Evolutionary conservation across 2,888 invertebrate genomes (phyloP), one percentile per base, ranked within the genome.

Genomic region (Glaucopsyche alexis): DNA sequence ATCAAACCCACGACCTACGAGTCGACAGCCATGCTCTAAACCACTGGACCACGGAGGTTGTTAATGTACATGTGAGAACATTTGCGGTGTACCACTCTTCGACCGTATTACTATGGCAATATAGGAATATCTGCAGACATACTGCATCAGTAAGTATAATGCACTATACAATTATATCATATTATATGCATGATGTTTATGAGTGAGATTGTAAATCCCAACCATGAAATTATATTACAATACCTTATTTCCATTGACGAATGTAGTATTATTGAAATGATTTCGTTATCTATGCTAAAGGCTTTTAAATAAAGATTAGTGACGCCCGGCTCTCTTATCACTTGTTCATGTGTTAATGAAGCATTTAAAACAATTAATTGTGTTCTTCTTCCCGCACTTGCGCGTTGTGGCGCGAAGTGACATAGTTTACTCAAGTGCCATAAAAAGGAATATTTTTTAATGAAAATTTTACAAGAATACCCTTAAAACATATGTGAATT

Each of bases 281-380:
- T 70, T 71, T 42, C 50, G 64, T 47, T 72, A 67, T 70, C 60
- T 76, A 75, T 73, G 73, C 71, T 72, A 77, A 42, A 77, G 75
- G 70, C 78, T 75, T 77, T 75, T 77, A 74, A 77, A 71, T 73
- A 75, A 52, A 74, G 77, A 79, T 78, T 78, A 77, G 74, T 72
- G 73, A 73, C 75, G 74, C 72, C 76, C 72, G 72, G 67, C 50
- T 74, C 40, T 73, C 75, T 80, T 82, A 82, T 82, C 81, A 78
- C 64, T 40, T 40, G 71, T 79, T 78, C 76, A 80, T 80, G 81
- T 81, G 81, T 76, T 80, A 80, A 82, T 81, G 80, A 79, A 74
- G 75, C 66, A 71, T 75, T 77, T 73, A 75, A 77, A 78, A 79
- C 81, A 80, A 79, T 81, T 79, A 79, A 79, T 78, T 72, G 74